A percentile compares a stretch with the other conserved stretches of the same genome.
Conservation (phyloP, 2,113 vertebrate genomes). For the Bucco capensis region DNA sequence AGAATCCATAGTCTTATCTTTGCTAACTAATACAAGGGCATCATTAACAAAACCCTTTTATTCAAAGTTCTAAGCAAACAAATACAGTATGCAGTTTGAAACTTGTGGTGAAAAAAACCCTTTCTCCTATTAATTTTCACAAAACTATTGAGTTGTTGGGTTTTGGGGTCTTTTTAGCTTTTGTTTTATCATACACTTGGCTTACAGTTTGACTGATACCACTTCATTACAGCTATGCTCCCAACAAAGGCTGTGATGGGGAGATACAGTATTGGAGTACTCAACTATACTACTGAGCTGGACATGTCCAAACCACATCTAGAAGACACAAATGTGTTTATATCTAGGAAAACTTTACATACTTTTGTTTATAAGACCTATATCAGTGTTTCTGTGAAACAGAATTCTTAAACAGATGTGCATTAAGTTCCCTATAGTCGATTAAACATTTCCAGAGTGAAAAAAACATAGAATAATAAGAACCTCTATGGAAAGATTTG, state of each 20-base stretch:
- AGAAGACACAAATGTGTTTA: neutral
- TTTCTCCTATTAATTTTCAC: neutral
- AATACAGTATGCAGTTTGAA: neutral
- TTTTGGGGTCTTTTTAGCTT: neutral
- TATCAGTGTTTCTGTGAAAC: neutral
- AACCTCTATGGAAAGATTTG: neutral
- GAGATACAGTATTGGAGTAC: accelerated
- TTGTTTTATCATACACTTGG: neutral
- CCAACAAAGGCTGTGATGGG: neutral
- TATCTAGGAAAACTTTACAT: neutral
- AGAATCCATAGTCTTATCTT: neutral
- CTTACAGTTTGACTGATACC: neutral
- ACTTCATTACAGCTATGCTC: neutral
- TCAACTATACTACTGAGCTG: neutral
- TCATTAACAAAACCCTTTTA: neutral
- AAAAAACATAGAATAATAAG: neutral
- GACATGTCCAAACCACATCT: accelerated
- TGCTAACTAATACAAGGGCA: neutral
- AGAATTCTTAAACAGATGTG: neutral
- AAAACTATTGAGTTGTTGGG: neutral
- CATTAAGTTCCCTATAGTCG: neutral
- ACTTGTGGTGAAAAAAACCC: neutral
- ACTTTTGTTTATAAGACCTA: neutral
- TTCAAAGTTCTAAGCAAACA: neutral
- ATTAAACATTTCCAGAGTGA: neutral